Percentiles rank a stretch among this genome's conserved stretches.
Evolutionary conservation across 2,888 invertebrate genomes (phyloP).

Genomic region (Noctuana brunneofusca): DNA sequence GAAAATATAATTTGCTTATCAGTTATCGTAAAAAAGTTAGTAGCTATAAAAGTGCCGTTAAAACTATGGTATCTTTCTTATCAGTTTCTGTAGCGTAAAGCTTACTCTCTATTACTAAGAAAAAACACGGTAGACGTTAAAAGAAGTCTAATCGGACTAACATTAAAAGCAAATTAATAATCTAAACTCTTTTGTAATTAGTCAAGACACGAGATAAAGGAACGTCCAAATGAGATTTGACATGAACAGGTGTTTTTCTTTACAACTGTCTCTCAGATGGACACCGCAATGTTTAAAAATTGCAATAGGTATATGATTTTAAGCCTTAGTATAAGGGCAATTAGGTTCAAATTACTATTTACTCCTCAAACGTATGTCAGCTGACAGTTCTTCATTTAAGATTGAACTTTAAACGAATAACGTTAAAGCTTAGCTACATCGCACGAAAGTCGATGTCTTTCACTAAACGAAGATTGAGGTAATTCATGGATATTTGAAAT

Average conservation of each 20-base stretch:
- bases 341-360: neutral
- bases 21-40: too few species aligned
- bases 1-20: too few species aligned
- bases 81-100: neutral
- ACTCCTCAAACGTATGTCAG: neutral
- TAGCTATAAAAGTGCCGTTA: neutral
- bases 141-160: neutral
- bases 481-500: neutral
- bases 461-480: neutral
- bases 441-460: neutral
- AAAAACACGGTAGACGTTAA: neutral
- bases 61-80: neutral
- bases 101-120: neutral
- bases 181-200: slow-evolving; percentile 25
- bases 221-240: slow-evolving; percentile 38
- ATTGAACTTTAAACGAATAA: slow-evolving; percentile 6
- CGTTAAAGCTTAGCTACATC: neutral
- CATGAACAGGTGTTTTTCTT: slow-evolving; percentile 50
- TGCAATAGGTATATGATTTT: neutral
- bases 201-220: slow-evolving; percentile 39
- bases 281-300: neutral
- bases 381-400: neutral
- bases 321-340: neutral
- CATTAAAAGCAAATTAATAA: slow-evolving; percentile 9
- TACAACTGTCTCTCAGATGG: slow-evolving; percentile 40